phyloP scores from a whole-genome alignment of 2,113 vertebrate genomes.

The Ciconia boyciana region DNA sequence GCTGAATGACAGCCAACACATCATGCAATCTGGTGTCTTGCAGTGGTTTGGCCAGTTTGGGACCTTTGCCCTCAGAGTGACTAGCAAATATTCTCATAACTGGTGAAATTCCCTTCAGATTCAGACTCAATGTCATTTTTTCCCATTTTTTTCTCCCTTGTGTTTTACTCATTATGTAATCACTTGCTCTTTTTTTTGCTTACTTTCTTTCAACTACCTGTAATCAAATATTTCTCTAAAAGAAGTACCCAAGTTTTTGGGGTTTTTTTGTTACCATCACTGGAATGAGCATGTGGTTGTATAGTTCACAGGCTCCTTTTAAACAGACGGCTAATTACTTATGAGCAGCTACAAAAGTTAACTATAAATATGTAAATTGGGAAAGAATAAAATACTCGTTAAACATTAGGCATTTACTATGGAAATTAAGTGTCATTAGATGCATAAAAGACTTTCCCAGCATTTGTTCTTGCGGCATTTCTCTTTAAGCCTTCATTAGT shows the following conservation, averaged over 20 bases:
- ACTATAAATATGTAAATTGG: slow-evolving; percentile 65
- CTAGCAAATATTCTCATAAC: neutral
- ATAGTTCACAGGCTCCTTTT: slow-evolving; percentile 20
- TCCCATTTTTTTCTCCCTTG: neutral
- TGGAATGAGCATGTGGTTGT: neutral
- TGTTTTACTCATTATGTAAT: neutral
- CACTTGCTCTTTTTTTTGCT: neutral
- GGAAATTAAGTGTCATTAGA: slow-evolving; percentile 65
- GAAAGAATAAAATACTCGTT: slow-evolving; percentile 51
- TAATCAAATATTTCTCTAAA: neutral
- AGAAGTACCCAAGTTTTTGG: neutral
- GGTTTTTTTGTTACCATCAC: neutral
- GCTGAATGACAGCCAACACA: neutral
- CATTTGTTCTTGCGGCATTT: neutral
- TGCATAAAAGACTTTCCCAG: slow-evolving; percentile 36
- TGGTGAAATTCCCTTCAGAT: neutral
- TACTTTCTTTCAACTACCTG: neutral
- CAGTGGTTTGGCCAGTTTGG: neutral
- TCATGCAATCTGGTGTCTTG: fast-evolving
- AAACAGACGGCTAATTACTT: slow-evolving; percentile 52
- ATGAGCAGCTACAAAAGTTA: slow-evolving; percentile 53
- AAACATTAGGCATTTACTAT: slow-evolving; percentile 64
- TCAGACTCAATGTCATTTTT: neutral
- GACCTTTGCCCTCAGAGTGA: neutral
- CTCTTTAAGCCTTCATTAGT: slow-evolving; percentile 32